These are phyloP conservation scores for Romanogobio albipinnatus DNA, from an alignment of 2,113 vertebrate genomes.

Conservation along the genomic window DNA sequence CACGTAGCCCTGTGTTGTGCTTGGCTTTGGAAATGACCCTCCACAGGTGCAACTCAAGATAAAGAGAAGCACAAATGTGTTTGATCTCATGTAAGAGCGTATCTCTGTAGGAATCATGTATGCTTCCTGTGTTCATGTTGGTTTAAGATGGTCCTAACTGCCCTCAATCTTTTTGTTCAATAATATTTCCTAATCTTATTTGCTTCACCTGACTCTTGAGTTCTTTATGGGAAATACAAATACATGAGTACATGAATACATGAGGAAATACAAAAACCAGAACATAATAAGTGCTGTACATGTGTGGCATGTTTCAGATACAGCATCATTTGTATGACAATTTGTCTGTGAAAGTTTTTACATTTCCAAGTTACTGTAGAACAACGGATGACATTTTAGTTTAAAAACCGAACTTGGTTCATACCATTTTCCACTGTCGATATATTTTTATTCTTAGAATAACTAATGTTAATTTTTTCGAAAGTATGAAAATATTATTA, in stretches of 20 bases:
- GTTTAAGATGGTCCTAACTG: conserved; percentile 42
- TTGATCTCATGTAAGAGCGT: conserved; percentile 49
- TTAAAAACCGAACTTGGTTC: no score
- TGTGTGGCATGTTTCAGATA: background rate
- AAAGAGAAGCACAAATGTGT: conserved; percentile 40
- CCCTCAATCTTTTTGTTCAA: conserved; percentile 10
- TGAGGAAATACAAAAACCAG: background rate
- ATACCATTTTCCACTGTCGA: no score
- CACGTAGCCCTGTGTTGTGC: conserved; percentile 41
- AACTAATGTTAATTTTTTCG: no score
- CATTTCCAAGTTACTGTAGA: no score
- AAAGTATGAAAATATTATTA: no score
- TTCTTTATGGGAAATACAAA: background rate
- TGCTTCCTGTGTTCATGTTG: conserved; percentile 35
- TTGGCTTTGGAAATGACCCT: conserved; percentile 49
- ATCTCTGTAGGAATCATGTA: conserved; percentile 45
- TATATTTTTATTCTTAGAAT: no score
- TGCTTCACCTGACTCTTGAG: conserved; percentile 8
- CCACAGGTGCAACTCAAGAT: conserved; percentile 56
- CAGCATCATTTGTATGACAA: background rate
- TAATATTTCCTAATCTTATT: background rate
- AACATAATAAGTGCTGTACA: background rate
- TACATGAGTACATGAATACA: background rate
- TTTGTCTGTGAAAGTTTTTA: no score
- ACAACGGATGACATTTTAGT: no score